A percentile compares a stretch with the other conserved stretches of the same genome.
phyloP scores from a whole-genome alignment of 2,888 invertebrate genomes.

The Amiota communis region DNA sequence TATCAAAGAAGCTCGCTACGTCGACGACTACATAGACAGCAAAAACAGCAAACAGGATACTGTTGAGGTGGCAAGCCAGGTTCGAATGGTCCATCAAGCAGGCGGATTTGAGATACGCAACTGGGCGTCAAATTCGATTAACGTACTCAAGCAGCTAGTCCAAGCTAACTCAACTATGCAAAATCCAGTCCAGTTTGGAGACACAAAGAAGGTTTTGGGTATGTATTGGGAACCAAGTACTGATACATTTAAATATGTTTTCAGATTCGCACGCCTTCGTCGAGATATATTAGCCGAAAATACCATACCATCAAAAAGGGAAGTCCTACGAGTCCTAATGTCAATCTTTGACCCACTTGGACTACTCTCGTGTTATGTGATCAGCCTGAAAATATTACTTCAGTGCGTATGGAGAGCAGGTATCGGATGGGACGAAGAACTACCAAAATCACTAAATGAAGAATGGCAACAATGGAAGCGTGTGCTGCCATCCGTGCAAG shows the following conservation, averaged over 20 bases:
- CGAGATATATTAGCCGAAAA: not conserved
- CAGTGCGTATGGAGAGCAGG: conserved; percentile 5
- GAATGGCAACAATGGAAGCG: not conserved
- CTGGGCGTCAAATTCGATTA: conserved; percentile 2
- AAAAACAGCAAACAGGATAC: not conserved
- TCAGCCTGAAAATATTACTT: not conserved
- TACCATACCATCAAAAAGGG: too few relatives aligned
- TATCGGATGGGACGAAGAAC: not conserved
- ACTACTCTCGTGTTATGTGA: not conserved
- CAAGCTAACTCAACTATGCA: not conserved
- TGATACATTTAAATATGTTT: not conserved
- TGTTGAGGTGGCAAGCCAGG: not conserved
- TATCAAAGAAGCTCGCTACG: not conserved
- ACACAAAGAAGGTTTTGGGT: not conserved
- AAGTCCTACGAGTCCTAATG: not conserved
- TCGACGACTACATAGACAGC: conserved; percentile 5
- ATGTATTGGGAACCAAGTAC: conserved; percentile 5
- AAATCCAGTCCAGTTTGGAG: not conserved
- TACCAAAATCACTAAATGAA: not conserved
- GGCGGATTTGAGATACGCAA: not conserved
- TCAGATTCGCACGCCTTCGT: not conserved
- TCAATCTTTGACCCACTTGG: not conserved
- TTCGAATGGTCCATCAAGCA: conserved; percentile 2
- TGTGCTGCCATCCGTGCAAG: not conserved
- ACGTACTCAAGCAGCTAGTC: not conserved